phyloP scores from a whole-genome alignment of 2,888 invertebrate species.

The Dasysyrphus albostriatus region DNA sequence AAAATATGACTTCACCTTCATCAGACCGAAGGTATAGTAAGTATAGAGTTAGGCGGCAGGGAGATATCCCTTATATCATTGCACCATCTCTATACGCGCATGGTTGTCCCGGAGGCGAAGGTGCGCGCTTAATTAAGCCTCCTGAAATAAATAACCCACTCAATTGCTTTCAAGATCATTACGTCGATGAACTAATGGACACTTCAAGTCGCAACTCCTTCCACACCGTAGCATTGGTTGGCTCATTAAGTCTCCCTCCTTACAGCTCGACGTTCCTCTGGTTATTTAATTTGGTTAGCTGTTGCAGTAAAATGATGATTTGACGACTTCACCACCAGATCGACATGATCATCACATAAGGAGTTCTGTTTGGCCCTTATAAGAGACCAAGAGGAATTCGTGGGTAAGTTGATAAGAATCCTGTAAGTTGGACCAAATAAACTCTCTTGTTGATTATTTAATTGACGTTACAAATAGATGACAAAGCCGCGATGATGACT shows the following conservation, averaged over 20 bases:
- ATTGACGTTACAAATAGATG: conserved; percentile 34
- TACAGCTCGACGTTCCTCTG: background rate
- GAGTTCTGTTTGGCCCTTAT: conserved; percentile 31
- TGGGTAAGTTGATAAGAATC: conserved; percentile 35
- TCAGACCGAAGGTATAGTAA: background rate
- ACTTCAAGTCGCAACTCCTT: conserved; percentile 46
- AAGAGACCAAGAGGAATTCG: conserved; percentile 22
- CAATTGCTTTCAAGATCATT: conserved; percentile 66
- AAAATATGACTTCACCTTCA: conserved; percentile 57
- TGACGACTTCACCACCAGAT: conserved; percentile 56
- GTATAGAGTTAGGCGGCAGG: background rate
- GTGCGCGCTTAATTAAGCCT: conserved; percentile 73
- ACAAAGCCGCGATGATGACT: conserved; percentile 17
- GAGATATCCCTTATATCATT: background rate
- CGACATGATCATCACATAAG: conserved; percentile 36
- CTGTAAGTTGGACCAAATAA: conserved; percentile 41
- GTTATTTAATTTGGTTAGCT: conserved; percentile 58
- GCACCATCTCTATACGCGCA: background rate
- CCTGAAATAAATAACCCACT: conserved; percentile 71
- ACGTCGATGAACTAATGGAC: conserved; percentile 72
- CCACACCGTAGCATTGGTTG: background rate
- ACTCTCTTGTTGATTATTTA: conserved; percentile 50
- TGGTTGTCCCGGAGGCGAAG: conserved; percentile 38
- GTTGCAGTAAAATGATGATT: conserved; percentile 62
- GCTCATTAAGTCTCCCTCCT: conserved; percentile 58